Evolutionary conservation across 2,888 invertebrate species (phyloP).

Genomic region (Exephanes ischioxanthus): DNA sequence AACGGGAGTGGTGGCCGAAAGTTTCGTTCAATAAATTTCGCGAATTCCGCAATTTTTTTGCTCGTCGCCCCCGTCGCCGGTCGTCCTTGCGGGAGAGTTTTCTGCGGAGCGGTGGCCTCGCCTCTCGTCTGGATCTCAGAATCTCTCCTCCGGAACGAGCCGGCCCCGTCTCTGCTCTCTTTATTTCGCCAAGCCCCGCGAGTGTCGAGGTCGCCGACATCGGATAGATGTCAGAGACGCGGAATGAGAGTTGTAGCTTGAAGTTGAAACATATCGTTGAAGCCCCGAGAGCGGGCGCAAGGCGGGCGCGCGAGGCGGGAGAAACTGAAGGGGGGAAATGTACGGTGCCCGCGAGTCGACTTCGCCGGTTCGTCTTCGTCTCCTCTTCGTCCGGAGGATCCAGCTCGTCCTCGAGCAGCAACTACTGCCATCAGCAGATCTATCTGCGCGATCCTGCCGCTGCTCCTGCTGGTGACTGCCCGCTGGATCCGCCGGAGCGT

Average conservation of each 20-base stretch:
- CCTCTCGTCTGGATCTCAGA: constrained; percentile 43
- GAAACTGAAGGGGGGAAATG: neutral
- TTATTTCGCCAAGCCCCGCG: constrained; percentile 16
- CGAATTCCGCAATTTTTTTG: neutral
- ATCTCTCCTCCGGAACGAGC: constrained; percentile 15
- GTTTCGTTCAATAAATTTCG: constrained; percentile 19
- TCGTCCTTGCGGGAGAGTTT: constrained; percentile 50
- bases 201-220: constrained; percentile 62
- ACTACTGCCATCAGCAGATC: constrained; percentile 57
- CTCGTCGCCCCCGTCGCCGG: neutral
- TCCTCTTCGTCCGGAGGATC: constrained; percentile 32
- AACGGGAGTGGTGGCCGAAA: neutral
- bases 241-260: constrained; percentile 51
- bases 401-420: constrained; percentile 35
- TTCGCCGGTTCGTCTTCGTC: constrained; percentile 48
- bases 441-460: constrained; percentile 47
- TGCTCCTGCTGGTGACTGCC: constrained; percentile 47
- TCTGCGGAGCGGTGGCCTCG: constrained; percentile 47
- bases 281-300: constrained; percentile 13
- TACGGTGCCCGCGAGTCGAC: neutral
- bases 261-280: constrained; percentile 53
- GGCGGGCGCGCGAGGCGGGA: neutral
- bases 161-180: neutral
- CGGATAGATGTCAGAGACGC: constrained; percentile 53
- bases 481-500: constrained; percentile 26